A percentile compares a stretch with the other conserved stretches of the same genome.
These are phyloP conservation scores for Callocephalon fimbriatum DNA, from an alignment of 2,113 vertebrate genomes.

Conservation along the genomic window DNA sequence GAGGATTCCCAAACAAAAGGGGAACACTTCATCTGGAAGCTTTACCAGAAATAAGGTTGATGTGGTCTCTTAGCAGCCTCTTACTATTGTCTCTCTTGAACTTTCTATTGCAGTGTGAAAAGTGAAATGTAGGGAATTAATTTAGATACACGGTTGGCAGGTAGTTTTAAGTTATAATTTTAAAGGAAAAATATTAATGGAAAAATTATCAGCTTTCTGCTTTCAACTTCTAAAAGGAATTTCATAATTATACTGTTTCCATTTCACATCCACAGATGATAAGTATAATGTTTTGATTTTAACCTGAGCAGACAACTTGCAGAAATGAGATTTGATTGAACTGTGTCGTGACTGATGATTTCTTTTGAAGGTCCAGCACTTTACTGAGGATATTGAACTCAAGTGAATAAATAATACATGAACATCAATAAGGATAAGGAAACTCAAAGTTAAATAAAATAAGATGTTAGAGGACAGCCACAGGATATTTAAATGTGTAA, in stretches of 20 bases:
- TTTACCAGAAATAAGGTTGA: neutral
- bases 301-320: neutral
- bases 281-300: neutral
- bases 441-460: conserved; percentile 30
- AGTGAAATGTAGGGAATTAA: neutral
- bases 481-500: neutral
- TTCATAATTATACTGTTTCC: neutral
- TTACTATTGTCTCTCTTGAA: neutral
- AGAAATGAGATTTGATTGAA: conserved; percentile 34
- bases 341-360: neutral
- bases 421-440: conserved; percentile 25
- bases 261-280: neutral
- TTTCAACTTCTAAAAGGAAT: neutral
- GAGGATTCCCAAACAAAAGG: neutral
- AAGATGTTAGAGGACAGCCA: neutral
- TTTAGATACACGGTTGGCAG: neutral
- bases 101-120: neutral
- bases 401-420: conserved; percentile 52
- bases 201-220: neutral
- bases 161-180: neutral
- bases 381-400: conserved; percentile 36
- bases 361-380: conserved; percentile 36
- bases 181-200: neutral
- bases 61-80: neutral
- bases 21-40: neutral